These are phyloP conservation scores for Heliocidaris tuberculata DNA, from an alignment of 35 echinoderm and acorn worm species.

Conservation along the genomic window DNA sequence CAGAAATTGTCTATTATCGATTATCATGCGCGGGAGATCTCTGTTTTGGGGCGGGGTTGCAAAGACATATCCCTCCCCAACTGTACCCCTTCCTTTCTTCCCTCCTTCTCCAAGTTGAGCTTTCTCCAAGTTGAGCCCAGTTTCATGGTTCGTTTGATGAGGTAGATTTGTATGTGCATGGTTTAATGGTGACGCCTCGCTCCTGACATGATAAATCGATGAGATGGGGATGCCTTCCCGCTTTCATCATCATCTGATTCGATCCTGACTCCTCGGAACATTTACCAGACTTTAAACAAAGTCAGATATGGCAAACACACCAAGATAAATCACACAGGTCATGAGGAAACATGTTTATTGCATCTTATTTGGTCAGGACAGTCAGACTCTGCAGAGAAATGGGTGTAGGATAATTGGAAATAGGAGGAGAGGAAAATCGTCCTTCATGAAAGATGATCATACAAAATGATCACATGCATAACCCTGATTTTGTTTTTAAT, in stretches of 20 bases:
- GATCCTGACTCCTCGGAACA: conserved; percentile 11
- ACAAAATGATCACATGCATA: too few species aligned
- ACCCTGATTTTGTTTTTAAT: too few species aligned
- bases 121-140: neutral
- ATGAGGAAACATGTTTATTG: neutral
- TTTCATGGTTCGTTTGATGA: neutral
- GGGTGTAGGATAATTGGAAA: neutral
- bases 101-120: neutral
- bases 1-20: too few species aligned
- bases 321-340: conserved; percentile 15
- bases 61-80: neutral
- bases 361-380: neutral
- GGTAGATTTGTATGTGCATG: neutral
- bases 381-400: neutral
- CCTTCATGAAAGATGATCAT: too few species aligned
- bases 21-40: neutral
- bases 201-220: conserved; percentile 11
- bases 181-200: neutral
- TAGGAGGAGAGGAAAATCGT: neutral
- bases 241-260: neutral
- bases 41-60: too few species aligned
- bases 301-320: conserved; percentile 27
- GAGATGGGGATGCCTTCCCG: neutral
- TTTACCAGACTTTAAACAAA: conserved; percentile 31
- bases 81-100: neutral